A percentile compares a stretch with the other conserved stretches of the same genome.
These are phyloP conservation scores for Stegastes partitus DNA, from an alignment of 2,113 vertebrate genomes.

Conservation along the genomic window DNA sequence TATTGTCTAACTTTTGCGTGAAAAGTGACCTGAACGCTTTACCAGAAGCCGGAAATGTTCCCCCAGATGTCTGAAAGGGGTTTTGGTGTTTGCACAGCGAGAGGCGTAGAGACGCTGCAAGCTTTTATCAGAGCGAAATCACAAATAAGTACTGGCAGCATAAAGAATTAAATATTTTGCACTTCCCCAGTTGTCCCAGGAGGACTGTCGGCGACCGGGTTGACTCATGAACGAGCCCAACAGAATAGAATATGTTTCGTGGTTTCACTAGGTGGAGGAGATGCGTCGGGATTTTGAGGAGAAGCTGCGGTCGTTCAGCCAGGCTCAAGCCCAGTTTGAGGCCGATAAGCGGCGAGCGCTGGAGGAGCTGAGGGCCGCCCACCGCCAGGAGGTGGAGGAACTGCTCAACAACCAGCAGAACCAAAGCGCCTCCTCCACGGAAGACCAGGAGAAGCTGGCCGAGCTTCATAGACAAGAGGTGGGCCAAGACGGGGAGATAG, in stretches of 20 bases:
- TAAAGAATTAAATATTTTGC: too few relatives aligned
- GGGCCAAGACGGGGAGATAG: conserved; percentile 69
- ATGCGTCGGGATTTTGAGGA: conserved; percentile 97
- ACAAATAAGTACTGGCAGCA: conserved; percentile 29
- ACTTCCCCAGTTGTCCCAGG: too few relatives aligned
- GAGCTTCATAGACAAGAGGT: conserved; percentile 89
- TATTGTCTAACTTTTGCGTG: too few relatives aligned
- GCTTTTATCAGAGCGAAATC: conserved; percentile 80
- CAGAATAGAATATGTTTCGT: conserved; percentile 62
- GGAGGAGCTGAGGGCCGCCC: conserved; percentile 89
- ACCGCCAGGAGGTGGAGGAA: conserved; percentile 92
- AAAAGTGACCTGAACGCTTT: too few relatives aligned
- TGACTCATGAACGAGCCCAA: not conserved
- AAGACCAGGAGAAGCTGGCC: conserved; percentile 91
- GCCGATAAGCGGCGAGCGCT: conserved; percentile 91
- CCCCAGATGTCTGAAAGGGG: too few relatives aligned
- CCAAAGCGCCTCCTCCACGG: conserved; percentile 87
- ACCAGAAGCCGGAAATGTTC: too few relatives aligned
- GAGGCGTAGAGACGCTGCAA: not conserved
- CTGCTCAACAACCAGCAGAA: conserved; percentile 91
- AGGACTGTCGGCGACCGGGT: conserved; percentile 54
- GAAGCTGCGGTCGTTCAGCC: conserved; percentile 91
- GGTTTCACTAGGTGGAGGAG: conserved; percentile 93
- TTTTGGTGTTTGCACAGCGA: too few relatives aligned
- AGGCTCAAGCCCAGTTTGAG: conserved; percentile 93